Evolutionary conservation across 2,888 invertebrate genomes (phyloP).

Genomic region (Spilosoma lubricipeda): DNA sequence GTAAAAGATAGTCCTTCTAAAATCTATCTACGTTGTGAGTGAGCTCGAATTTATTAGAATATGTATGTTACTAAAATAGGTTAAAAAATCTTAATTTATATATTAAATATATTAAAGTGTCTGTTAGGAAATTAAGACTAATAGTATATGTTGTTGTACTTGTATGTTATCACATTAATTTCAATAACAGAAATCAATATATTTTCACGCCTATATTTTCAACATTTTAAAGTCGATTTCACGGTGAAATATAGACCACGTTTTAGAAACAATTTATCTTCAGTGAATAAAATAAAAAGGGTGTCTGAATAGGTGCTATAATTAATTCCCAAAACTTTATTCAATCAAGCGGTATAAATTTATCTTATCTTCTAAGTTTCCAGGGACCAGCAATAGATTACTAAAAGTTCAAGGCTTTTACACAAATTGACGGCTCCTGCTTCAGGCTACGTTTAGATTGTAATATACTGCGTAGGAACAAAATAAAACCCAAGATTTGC

Average conservation of each 20-base stretch:
- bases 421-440: slow-evolving; percentile 35
- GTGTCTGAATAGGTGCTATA: neutral
- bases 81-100: too few species aligned
- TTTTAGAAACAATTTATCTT: slow-evolving; percentile 27
- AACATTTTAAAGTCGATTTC: neutral
- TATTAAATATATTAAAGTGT: too few species aligned
- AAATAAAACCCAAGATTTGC: slow-evolving; percentile 41
- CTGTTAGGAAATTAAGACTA: too few species aligned
- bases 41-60: too few species aligned
- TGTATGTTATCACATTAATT: too few species aligned
- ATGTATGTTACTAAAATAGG: too few species aligned
- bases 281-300: neutral
- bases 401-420: slow-evolving; percentile 34
- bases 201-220: too few species aligned
- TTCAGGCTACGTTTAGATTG: slow-evolving; percentile 28
- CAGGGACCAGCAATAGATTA: slow-evolving; percentile 19
- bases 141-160: too few species aligned
- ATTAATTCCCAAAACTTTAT: neutral
- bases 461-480: slow-evolving; percentile 34
- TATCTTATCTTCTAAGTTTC: slow-evolving; percentile 23
- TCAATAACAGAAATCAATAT: too few species aligned
- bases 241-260: neutral
- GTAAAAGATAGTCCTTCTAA: too few species aligned
- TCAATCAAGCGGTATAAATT: neutral
- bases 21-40: too few species aligned